These are phyloP conservation scores for Drosophila teissieri DNA, from an alignment of 1,140 invertebrate species.

Conservation along the genomic window DNA sequence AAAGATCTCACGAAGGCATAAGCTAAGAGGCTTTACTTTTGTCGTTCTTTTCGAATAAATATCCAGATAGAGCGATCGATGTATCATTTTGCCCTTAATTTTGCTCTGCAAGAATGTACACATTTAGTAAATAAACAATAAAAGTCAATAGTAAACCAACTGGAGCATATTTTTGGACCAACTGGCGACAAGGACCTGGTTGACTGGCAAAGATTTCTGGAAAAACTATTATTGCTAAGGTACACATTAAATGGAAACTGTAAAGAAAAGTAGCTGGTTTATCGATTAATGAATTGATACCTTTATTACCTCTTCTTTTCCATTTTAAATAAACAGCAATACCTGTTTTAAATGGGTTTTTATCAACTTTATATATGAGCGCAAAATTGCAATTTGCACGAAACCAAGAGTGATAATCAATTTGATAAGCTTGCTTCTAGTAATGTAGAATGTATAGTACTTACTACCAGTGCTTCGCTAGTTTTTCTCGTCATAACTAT, in stretches of 20 bases:
- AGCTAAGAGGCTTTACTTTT: neutral
- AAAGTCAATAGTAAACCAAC: neutral
- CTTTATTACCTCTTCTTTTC: neutral
- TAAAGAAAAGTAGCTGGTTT: neutral
- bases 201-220: neutral
- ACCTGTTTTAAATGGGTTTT: too few species aligned
- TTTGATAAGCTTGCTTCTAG: too few species aligned
- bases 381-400: too few species aligned
- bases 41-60: neutral
- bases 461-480: too few species aligned
- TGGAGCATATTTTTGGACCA: neutral
- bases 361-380: too few species aligned
- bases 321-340: neutral
- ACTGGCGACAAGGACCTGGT: slow-evolving; percentile 4
- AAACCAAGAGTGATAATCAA: too few species aligned
- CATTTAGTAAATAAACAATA: neutral
- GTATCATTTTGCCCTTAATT: slow-evolving; percentile 3
- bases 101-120: neutral
- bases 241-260: neutral
- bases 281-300: neutral
- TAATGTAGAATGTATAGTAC: too few species aligned
- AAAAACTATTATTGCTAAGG: neutral
- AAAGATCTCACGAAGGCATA: neutral
- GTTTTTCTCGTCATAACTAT: too few species aligned
- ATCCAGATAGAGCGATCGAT: slow-evolving; percentile 5